phyloP scores from a whole-genome alignment of 2,113 vertebrate species.

The Aptenodytes forsteri region DNA sequence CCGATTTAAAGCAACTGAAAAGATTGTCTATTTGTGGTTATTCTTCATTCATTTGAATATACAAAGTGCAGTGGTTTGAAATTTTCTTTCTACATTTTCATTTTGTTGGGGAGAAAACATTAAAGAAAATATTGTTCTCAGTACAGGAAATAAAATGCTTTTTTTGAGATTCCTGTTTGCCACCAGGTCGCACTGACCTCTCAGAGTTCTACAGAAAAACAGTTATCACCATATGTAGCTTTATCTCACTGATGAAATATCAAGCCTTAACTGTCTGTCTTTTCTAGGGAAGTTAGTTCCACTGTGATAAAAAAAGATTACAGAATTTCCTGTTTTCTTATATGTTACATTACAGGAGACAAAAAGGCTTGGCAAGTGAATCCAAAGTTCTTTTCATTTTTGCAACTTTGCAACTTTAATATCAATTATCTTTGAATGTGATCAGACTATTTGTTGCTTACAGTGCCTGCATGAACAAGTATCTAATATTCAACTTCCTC shows the following conservation, averaged over 20 bases:
- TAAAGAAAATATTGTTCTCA: neutral
- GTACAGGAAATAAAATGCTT: neutral
- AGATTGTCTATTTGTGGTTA: neutral
- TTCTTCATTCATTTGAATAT: neutral
- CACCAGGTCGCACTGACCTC: neutral
- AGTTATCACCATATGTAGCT: neutral
- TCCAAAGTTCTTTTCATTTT: neutral
- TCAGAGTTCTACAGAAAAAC: neutral
- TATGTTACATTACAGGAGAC: neutral
- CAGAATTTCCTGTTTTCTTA: neutral
- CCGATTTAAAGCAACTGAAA: neutral
- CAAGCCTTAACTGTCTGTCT: neutral
- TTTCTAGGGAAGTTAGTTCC: neutral
- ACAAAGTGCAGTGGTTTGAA: neutral
- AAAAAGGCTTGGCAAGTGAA: neutral
- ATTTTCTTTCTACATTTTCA: neutral
- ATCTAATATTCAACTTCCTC: neutral
- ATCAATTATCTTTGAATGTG: neutral
- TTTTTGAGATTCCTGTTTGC: neutral
- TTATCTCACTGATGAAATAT: neutral
- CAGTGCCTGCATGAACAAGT: neutral
- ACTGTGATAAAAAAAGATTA: neutral
- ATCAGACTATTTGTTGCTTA: neutral
- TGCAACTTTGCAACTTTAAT: neutral
- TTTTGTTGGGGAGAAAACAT: neutral